Conservation (phyloP, 2,888 invertebrate genomes). For the Calliopum simillimum region DNA sequence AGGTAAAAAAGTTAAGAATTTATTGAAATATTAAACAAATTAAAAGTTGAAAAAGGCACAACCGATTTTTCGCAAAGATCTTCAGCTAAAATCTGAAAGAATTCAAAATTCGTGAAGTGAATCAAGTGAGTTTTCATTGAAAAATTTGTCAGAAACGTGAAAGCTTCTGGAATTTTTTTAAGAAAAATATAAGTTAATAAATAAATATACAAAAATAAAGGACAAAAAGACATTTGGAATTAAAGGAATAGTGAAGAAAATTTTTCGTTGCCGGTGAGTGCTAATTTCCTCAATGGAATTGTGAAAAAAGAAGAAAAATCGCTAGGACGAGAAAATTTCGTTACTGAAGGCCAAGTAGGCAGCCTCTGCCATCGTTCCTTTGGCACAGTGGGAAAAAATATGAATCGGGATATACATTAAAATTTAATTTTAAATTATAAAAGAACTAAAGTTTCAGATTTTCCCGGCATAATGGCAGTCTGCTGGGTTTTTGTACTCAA, state of each 20-base stretch:
- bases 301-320: no score
- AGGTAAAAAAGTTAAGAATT: neutral
- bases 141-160: slow-evolving; percentile 38
- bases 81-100: slow-evolving; percentile 10
- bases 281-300: neutral
- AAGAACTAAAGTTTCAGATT: no score
- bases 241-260: slow-evolving; percentile 12
- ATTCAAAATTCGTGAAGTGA: neutral
- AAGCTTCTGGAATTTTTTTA: slow-evolving; percentile 35
- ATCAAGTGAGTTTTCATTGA: slow-evolving; percentile 42
- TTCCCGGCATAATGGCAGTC: no score
- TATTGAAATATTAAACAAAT: no score
- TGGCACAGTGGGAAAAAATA: no score
- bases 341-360: no score
- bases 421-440: no score
- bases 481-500: no score
- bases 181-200: slow-evolving; percentile 19
- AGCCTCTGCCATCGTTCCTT: no score
- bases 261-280: slow-evolving; percentile 33
- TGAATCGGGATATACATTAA: no score
- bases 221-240: slow-evolving; percentile 17
- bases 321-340: no score
- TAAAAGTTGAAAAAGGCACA: neutral
- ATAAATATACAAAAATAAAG: neutral
- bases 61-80: neutral